phyloP scores from a whole-genome alignment of 2,797 vertebrate species.

The Mormyrops attenuatus region DNA sequence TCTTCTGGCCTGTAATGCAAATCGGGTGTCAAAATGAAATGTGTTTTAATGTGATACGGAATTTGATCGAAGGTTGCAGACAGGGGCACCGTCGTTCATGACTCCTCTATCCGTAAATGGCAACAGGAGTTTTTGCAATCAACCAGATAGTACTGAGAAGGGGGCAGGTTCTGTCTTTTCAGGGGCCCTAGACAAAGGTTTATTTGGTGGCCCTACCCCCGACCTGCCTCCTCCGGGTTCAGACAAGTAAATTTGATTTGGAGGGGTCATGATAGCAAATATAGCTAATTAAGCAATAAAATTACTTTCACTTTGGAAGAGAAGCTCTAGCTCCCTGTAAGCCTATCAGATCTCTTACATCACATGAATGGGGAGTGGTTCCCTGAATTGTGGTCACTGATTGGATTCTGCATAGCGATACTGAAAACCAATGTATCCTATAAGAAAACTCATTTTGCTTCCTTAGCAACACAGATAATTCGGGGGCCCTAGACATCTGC shows the following conservation, averaged over 20 bases:
- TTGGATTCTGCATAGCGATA: neutral
- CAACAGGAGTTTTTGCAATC: neutral
- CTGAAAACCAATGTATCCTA: neutral
- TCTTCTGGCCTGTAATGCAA: neutral
- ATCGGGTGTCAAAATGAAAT: neutral
- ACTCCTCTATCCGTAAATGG: neutral
- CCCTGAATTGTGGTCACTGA: neutral
- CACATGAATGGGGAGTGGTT: neutral
- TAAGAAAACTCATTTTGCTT: neutral
- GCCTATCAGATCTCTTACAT: neutral
- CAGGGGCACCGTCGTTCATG: neutral
- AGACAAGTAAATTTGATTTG: neutral
- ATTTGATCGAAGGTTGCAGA: neutral
- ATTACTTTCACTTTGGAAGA: neutral
- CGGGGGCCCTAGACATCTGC: neutral
- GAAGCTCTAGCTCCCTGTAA: neutral
- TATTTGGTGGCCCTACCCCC: neutral
- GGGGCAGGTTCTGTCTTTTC: neutral
- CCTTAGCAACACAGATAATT: neutral
- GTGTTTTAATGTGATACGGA: neutral
- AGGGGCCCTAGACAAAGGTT: neutral
- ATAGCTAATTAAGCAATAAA: neutral
- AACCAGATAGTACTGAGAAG: neutral
- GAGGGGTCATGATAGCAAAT: neutral
- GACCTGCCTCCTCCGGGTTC: neutral